Evolutionary conservation across 2,888 invertebrate genomes (phyloP), one percentile per base, ranked within the genome.

Genomic region (Diarsia rubi): DNA sequence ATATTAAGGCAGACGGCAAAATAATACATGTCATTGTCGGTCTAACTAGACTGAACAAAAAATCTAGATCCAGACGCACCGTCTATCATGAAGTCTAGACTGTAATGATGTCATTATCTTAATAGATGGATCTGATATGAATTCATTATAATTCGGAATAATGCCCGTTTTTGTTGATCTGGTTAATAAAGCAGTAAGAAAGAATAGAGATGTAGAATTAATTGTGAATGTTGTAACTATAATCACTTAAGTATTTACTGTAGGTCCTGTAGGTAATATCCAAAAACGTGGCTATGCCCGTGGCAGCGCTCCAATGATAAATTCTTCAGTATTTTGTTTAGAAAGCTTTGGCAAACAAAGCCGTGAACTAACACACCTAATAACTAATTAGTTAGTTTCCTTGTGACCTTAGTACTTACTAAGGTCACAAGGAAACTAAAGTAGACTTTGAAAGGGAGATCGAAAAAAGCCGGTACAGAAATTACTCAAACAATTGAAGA

Each of bases 71-170:
- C 62, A 84, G 86, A 84, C 86, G 6, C 37, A 21, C 57, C 71
- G 86, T 85, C 85, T 85, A 31, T 79, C 66, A 67, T n/a, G 45
- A 31, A 67, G 81, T 74, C 75, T 78, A 81, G 67, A 63, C 73
- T 5, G 16, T 78, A 76, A 78, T 78, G 74, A 85, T 82, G 79
- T 74, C 75, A 82, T 70, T 79, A 85, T 75, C 24, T 12, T 69
- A 69, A 69, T 59, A 63, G 5, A 75, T 76, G 14, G 49, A 73
- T 67, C 44, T 62, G 78, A 68, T 65, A 57, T 60, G n/a, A 52
- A 78, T 70, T 44, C 19, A 70, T 60, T 82, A 37, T 54, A 47
- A 69, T 70, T 31, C 24, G 19, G 21, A 19, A 11, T 49, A 37
- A 64, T 45, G 6, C 68, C 16, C 44, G 24, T 79, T 82, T 70